Conservation (phyloP, 1,140 invertebrate genomes). For the Dufourea novaeangliae region DNA sequence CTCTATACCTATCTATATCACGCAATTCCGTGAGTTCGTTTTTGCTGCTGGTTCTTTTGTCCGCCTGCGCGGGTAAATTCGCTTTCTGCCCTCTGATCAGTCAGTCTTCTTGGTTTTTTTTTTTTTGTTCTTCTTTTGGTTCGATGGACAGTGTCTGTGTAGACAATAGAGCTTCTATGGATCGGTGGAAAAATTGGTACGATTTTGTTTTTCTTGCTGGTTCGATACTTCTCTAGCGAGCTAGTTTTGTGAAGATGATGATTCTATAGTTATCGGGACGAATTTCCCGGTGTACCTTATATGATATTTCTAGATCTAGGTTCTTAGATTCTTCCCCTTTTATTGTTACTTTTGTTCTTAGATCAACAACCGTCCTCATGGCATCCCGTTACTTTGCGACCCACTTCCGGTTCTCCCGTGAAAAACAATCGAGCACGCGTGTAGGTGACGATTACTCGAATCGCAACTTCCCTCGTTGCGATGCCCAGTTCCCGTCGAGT, state of each 20-base stretch:
- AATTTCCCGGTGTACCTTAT: neutral
- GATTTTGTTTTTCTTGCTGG: neutral
- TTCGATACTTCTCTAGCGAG: neutral
- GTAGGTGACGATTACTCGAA: neutral
- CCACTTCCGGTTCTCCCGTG: neutral
- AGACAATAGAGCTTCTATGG: no score
- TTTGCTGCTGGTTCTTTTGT: neutral
- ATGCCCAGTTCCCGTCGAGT: neutral
- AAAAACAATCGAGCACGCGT: neutral
- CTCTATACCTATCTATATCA: neutral
- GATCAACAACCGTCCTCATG: neutral
- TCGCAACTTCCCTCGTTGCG: neutral
- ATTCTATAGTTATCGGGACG: neutral
- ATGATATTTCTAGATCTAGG: neutral
- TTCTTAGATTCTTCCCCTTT: neutral
- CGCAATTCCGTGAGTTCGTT: neutral
- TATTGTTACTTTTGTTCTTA: neutral
- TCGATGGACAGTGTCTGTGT: neutral
- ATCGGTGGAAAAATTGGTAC: conserved; percentile 3
- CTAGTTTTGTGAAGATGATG: neutral
- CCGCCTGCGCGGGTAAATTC: neutral
- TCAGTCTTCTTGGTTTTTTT: neutral
- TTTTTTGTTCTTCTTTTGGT: neutral
- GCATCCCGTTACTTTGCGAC: neutral
- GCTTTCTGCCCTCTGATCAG: neutral